Percentiles rank a stretch among this genome's conserved stretches.
Conservation (phyloP, 2,113 vertebrate genomes). For the Rhea americana region DNA sequence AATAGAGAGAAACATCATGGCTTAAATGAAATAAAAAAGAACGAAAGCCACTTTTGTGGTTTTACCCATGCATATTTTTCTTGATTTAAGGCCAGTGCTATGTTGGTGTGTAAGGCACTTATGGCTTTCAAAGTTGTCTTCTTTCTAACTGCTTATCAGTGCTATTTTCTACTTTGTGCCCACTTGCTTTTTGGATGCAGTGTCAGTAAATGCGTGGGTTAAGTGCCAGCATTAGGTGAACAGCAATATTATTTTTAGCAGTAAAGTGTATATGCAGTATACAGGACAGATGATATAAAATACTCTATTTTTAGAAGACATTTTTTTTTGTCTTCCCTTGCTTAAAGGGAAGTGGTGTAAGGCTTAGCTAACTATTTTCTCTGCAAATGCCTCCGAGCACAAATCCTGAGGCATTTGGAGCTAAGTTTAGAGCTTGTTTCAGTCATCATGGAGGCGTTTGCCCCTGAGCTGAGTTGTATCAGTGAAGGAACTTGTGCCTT, state of each 20-base stretch:
- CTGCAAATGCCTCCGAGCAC: neutral
- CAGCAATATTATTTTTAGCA: neutral
- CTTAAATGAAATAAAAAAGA: neutral
- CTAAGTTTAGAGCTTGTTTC: neutral
- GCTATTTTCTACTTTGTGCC: neutral
- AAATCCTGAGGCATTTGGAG: neutral
- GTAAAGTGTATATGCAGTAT: neutral
- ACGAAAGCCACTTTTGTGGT: neutral
- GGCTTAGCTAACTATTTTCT: neutral
- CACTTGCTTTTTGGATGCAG: neutral
- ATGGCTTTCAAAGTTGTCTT: neutral
- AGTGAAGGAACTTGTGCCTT: neutral
- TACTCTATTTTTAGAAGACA: neutral
- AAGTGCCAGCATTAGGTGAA: neutral
- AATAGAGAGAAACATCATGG: neutral
- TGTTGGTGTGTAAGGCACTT: neutral
- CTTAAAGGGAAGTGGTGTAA: neutral
- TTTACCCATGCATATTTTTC: neutral
- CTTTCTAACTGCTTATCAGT: neutral
- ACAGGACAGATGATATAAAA: neutral
- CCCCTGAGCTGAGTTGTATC: neutral
- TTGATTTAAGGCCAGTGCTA: neutral
- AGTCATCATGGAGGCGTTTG: neutral
- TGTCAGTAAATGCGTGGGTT: accelerated
- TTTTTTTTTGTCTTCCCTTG: neutral